A percentile compares a stretch with the other conserved stretches of the same genome.
phyloP scores from a whole-genome alignment of 2,888 invertebrate species.

The Nephrotoma flavescens region DNA sequence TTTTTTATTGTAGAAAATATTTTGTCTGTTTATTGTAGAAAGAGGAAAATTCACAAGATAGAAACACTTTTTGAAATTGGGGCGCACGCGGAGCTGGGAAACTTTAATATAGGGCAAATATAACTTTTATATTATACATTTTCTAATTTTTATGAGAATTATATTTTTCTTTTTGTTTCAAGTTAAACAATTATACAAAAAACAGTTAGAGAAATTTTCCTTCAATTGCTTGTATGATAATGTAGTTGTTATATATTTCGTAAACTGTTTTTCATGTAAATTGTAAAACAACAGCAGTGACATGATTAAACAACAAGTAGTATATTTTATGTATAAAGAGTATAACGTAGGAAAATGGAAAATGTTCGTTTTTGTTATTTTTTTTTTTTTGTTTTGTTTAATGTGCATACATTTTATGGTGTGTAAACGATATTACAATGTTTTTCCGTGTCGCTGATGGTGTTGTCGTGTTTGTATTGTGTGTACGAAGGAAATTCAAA shows the following conservation, averaged over 20 bases:
- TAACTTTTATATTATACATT: neutral
- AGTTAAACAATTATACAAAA: neutral
- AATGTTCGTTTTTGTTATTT: neutral
- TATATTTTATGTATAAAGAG: neutral
- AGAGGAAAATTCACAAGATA: neutral
- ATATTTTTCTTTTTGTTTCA: neutral
- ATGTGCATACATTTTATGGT: neutral
- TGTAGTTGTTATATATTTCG: neutral
- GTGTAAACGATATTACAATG: neutral
- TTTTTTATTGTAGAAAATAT: neutral
- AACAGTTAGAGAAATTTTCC: neutral
- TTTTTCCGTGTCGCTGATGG: neutral
- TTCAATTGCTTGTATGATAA: neutral
- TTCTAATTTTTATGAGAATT: neutral
- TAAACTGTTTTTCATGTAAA: neutral
- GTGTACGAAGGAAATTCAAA: neutral
- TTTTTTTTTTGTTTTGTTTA: neutral
- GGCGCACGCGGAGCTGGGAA: neutral
- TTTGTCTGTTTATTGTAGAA: neutral
- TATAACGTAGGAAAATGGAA: neutral
- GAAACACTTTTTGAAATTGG: neutral
- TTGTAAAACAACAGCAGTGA: neutral
- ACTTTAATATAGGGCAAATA: neutral
- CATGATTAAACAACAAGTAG: neutral
- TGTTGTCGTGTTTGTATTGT: neutral